Base-by-base conservation (phyloP, 2,888 invertebrate species). In the Erebia ligea region DNA sequence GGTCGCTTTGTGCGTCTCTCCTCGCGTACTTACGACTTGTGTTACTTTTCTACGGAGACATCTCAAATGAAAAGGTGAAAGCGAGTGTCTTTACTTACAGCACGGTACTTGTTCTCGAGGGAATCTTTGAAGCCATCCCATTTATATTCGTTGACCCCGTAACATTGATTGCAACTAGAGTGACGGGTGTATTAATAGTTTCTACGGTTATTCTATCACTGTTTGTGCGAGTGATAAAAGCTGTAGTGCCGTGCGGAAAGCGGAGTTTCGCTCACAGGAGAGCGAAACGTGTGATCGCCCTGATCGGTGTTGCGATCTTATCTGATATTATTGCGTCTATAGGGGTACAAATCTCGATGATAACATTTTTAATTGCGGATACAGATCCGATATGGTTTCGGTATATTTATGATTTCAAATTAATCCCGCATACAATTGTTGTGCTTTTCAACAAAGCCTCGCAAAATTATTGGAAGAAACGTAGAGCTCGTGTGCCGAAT, bases 1-100 rank as follows among this genome's bases (percentile, higher is more conserved):
- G 77, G 76, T 74, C 78, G 0, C 15, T 75, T n/a, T 77, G 76
- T 40, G 73, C 78, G 5, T 66, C 72, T 0, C 15, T 75, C 5
- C 42, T 73, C 25, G 75, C 76, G 2, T 78, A 76, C 64, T 40
- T 75, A 1, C 75, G 72, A 25, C 67, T 78, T 17, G 77, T 77
- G n/a, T 34, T 78, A 11, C 9, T 75, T 19, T 73, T 69, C 61
- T 70, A 64, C 2, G 72, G 73, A 5, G 76, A 72, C n/a, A 72
- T 76, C 21, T 69, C 64, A 15, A 61, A 42, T 11, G 75, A 71
- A 13, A 78, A 75, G 19, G 70, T 65, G 17, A 77, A 70, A 45
- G 72, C 73, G 2, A 50, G 62, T 13, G 11, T 59, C 0, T 69
- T 75, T n/a, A 71, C 69, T 15, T 75, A 67, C 40, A 68, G 74